Evolutionary conservation across 2,113 vertebrate species (phyloP).

Genomic region (Nicator chloris): DNA sequence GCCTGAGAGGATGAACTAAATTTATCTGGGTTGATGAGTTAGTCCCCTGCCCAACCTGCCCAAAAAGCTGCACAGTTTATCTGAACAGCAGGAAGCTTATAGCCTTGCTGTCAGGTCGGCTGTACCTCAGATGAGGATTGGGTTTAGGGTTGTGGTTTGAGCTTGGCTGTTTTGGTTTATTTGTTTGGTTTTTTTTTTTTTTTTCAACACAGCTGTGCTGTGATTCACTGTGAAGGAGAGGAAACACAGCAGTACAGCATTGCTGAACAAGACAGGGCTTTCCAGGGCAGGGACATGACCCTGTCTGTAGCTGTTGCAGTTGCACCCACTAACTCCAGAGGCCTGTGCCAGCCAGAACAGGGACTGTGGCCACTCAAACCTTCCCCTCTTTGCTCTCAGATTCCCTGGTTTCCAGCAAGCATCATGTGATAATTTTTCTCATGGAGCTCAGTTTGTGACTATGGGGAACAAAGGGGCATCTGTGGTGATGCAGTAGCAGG

Average conservation of each 20-base stretch:
- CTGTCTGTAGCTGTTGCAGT: not conserved
- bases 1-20: not conserved
- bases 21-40: not conserved
- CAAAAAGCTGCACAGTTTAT: not conserved
- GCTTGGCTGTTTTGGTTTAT: not conserved
- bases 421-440: not conserved
- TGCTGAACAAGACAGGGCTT: not conserved
- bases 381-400: not conserved
- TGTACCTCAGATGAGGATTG: not conserved
- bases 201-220: not conserved
- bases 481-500: not conserved
- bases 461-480: not conserved
- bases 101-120: not conserved
- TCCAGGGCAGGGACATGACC: not conserved
- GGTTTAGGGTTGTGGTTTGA: not conserved
- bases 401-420: not conserved
- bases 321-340: not conserved
- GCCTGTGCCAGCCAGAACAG: not conserved
- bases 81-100: not conserved
- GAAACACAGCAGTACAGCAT: not conserved
- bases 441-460: not conserved
- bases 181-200: too few relatives aligned
- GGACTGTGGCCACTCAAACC: not conserved
- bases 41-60: not conserved
- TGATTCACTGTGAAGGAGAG: not conserved